Base-by-base conservation (phyloP, 2,797 vertebrate species). In the Syngnathus acus region DNA sequence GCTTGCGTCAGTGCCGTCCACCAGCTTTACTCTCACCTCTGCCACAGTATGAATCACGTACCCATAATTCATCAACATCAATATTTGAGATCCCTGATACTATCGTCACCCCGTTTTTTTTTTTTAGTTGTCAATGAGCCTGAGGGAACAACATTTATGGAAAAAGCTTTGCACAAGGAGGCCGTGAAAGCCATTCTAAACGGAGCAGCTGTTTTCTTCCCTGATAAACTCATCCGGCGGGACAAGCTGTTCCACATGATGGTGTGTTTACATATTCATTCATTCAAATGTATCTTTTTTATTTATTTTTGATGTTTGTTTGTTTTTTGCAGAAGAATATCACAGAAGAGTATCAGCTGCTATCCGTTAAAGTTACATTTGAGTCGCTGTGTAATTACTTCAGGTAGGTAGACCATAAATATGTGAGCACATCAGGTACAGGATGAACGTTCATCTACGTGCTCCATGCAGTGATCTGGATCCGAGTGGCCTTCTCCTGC, bases 161-260 rank as follows among this genome's bases (percentile, higher is more conserved):
- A 93, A 75, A 91, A 90, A 67, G 86, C 90, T 68, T 81, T 96
- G 59, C 94, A 92, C 65, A 92, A 93, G 64, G 95, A 98, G 84
- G 92, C 98, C 1, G 89, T 92, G 65, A 96, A 94, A 69, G 93
- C 95, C 26, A 90, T 99, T 74, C 93, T 98, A 16, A 92, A 89
- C 1, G 96, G 97, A 82, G 97, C 96, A 1, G 94, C 94, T 32
- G 86, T 98, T 84, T 98, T 99, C 82, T 98, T 96, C 85, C 95
- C 96, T 9, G 93, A 97, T 68, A 94, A 96, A 75, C 90, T 89
- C 47, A 86, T 90, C 77, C 90, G 95, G 57, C 83, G 95, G 47
- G 91, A 94, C 71, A 95, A 93, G 75, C 95, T 99, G 73, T 98
- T 99, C 84, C 82, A 93, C 78, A 94, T 98, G 95, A 95, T 98